Conservation (phyloP, 2,797 vertebrate species). For the Gallirallus australis region DNA sequence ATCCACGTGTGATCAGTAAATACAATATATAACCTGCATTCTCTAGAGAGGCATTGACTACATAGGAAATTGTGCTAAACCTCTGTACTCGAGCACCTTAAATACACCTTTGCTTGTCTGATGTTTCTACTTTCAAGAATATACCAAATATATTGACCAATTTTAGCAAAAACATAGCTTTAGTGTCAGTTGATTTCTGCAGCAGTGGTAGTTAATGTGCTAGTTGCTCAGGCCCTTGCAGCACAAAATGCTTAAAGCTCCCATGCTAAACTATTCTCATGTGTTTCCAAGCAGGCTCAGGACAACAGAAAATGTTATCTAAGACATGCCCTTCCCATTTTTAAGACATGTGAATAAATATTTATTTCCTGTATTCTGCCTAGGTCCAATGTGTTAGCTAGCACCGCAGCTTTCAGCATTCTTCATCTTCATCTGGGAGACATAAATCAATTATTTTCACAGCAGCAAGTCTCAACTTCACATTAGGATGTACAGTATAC, state of each 20-base stretch:
- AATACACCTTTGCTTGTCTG: not conserved
- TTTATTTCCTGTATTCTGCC: not conserved
- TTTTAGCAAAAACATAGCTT: not conserved
- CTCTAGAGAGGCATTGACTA: not conserved
- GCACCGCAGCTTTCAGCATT: not conserved
- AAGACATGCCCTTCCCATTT: not conserved
- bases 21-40: not conserved
- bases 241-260: not conserved
- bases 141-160: not conserved
- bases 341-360: not conserved
- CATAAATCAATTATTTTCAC: conserved; percentile 18
- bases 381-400: not conserved
- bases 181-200: not conserved
- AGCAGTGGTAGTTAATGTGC: not conserved
- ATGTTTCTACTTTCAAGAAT: not conserved
- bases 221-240: not conserved
- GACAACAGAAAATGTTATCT: not conserved
- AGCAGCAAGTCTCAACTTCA: not conserved
- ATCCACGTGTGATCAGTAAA: not conserved
- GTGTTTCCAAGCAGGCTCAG: not conserved
- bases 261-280: not conserved
- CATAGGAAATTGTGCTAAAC: not conserved
- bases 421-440: not conserved
- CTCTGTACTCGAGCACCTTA: not conserved
- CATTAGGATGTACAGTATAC: not conserved